Conservation (phyloP, 35 echinoderm and acorn worm species). For the Nesometra sesokonis region DNA sequence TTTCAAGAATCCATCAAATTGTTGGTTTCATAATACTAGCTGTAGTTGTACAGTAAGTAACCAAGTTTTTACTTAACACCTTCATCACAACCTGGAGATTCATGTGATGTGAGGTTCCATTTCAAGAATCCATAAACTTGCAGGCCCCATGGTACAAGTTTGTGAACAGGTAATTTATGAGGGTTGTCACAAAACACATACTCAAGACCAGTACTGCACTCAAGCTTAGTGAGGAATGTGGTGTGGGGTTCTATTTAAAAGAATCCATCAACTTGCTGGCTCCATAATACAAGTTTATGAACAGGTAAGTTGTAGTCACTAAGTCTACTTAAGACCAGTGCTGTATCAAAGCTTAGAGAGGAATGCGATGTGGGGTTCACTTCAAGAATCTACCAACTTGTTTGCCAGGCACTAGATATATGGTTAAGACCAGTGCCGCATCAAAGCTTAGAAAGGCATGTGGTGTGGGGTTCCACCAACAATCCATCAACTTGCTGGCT, state of each 20-base stretch:
- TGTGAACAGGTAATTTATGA: too few species aligned
- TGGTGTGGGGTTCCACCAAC: conserved; percentile 67
- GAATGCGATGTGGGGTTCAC: conserved; percentile 66
- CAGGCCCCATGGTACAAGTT: too few species aligned
- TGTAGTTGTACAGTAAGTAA: too few species aligned
- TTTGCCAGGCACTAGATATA: not conserved
- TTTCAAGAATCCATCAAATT: too few species aligned
- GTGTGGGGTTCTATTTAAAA: conserved; percentile 61
- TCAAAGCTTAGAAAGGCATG: conserved; percentile 47
- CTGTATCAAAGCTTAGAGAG: conserved; percentile 48
- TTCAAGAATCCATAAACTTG: too few species aligned
- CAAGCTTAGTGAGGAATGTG: conserved; percentile 46
- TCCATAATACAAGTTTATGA: too few species aligned
- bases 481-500: conserved; percentile 59
- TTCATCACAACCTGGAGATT: too few species aligned
- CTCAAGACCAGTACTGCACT: conserved; percentile 47
- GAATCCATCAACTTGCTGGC: conserved; percentile 46
- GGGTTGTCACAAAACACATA: too few species aligned
- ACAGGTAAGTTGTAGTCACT: too few species aligned
- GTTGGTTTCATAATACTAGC: too few species aligned
- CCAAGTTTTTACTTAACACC: too few species aligned
- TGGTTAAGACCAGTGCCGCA: conserved; percentile 56
- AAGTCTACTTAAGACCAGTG: conserved; percentile 21
- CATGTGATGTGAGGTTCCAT: too few species aligned
- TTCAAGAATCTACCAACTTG: conserved; percentile 52